Evolutionary conservation across 2,797 vertebrate species (phyloP).

Genomic region (Dryobates pubescens): DNA sequence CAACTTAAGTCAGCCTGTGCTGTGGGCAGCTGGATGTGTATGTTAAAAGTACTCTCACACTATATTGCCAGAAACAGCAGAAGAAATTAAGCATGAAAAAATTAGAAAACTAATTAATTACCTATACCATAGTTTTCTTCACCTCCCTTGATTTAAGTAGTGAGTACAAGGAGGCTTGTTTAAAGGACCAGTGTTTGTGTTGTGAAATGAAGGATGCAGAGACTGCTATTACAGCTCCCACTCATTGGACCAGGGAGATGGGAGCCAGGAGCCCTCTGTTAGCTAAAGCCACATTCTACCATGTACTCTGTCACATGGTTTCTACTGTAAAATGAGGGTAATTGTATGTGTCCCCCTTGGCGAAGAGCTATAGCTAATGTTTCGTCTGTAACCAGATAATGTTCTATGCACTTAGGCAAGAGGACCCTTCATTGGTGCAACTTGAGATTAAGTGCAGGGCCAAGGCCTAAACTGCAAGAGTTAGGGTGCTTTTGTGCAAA

Average conservation of each 20-base stretch:
- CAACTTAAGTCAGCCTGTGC: neutral
- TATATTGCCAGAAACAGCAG: neutral
- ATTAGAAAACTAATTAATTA: neutral
- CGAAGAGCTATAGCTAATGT: neutral
- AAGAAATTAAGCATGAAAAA: neutral
- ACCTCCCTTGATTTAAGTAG: neutral
- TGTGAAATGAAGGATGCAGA: neutral
- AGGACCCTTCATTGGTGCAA: accelerated
- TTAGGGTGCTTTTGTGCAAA: neutral
- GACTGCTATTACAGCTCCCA: neutral
- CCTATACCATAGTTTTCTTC: neutral
- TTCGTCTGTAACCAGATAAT: neutral
- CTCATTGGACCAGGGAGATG: neutral
- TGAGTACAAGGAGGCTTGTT: neutral
- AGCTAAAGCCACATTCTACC: neutral
- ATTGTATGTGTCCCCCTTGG: neutral
- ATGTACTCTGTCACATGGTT: accelerated
- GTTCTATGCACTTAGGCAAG: neutral
- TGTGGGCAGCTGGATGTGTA: neutral
- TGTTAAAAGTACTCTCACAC: neutral
- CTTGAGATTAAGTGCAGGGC: neutral
- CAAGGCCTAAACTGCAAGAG: neutral
- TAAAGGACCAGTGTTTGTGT: neutral
- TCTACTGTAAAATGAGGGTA: neutral
- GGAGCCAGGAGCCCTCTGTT: neutral